phyloP scores from a whole-genome alignment of 2,888 invertebrate species.

The Cetonia aurata region DNA sequence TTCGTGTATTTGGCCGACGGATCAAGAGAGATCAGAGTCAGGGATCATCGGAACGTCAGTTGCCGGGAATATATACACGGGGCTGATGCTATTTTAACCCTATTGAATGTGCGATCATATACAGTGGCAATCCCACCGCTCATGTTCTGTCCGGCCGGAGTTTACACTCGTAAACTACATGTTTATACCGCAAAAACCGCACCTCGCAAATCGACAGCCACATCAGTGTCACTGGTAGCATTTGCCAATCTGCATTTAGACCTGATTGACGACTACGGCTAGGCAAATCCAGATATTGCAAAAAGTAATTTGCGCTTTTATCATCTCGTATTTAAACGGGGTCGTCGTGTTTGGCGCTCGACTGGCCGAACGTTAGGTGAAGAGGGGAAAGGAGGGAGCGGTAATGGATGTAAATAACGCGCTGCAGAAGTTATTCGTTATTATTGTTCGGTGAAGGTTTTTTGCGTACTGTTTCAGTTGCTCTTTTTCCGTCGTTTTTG shows the following conservation, averaged over 20 bases:
- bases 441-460: conserved; percentile 23
- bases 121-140: conserved; percentile 64
- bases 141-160: conserved; percentile 63
- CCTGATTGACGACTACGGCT: conserved; percentile 63
- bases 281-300: conserved; percentile 47
- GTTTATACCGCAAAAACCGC: conserved; percentile 69
- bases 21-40: conserved; percentile 57
- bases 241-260: conserved; percentile 65
- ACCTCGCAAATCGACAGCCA: conserved; percentile 67
- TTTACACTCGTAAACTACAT: conserved; percentile 66
- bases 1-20: conserved; percentile 40
- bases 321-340: conserved; percentile 43
- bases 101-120: conserved; percentile 62
- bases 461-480: not conserved
- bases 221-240: conserved; percentile 64
- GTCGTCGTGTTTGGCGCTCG: not conserved
- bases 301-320: conserved; percentile 48
- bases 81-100: conserved; percentile 61
- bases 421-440: conserved; percentile 36
- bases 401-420: conserved; percentile 40
- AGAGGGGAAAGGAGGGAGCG: conserved; percentile 13
- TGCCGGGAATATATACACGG: conserved; percentile 57
- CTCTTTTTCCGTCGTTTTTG: not conserved
- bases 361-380: not conserved
- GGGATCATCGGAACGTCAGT: conserved; percentile 60